Conservation (phyloP, 2,113 vertebrate genomes). For the Trematomus loennbergii region DNA sequence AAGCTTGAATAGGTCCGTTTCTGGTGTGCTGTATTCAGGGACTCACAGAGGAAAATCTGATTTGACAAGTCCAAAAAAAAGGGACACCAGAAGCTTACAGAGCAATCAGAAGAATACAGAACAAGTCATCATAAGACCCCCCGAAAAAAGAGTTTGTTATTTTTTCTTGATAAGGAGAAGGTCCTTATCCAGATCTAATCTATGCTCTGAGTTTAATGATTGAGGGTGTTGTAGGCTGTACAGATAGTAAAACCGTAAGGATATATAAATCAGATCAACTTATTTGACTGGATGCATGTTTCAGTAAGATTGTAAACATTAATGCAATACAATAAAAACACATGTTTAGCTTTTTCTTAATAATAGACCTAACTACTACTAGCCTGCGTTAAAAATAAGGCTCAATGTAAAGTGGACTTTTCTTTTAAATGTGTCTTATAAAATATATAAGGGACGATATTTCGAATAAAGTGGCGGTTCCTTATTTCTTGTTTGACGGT, state of each 20-base stretch:
- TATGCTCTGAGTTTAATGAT: too few relatives aligned
- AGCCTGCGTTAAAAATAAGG: background rate
- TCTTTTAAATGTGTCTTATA: background rate
- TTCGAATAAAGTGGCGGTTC: background rate
- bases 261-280: background rate
- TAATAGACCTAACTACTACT: background rate
- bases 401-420: background rate
- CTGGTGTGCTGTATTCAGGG: conserved; percentile 39
- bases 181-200: too few relatives aligned
- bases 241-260: background rate
- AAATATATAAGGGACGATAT: background rate
- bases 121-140: background rate
- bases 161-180: too few relatives aligned
- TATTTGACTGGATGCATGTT: background rate
- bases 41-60: conserved; percentile 49
- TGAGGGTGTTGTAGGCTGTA: too few relatives aligned
- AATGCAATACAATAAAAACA: background rate
- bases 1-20: conserved; percentile 34
- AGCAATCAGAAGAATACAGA: conserved; percentile 19
- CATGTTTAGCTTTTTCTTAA: background rate
- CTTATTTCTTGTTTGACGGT: background rate
- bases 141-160: background rate
- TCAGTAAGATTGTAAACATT: background rate
- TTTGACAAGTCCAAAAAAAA: conserved; percentile 49
- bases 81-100: background rate